Percentiles rank a stretch among this genome's conserved stretches.
phyloP scores from a whole-genome alignment of 1,140 invertebrate species.

The Cecropterus lyciades region DNA sequence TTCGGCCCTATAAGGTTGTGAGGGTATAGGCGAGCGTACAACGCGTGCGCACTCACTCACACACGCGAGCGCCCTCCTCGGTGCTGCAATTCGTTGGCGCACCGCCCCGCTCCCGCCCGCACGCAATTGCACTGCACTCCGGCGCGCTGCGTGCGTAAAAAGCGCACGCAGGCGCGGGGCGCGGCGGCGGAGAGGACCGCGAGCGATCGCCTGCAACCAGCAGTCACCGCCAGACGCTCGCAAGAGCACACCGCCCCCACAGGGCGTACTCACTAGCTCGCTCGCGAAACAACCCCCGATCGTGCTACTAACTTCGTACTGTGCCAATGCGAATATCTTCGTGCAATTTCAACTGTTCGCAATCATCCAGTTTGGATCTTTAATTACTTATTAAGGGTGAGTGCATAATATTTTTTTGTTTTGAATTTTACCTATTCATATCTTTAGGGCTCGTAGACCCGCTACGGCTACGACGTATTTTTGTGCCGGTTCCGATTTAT shows the following conservation, averaged over 20 bases:
- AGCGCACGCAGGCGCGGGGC: slow-evolving; percentile 75
- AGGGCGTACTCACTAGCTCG: slow-evolving; percentile 51
- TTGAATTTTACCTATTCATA: slow-evolving; percentile 26
- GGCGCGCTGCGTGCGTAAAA: slow-evolving; percentile 78
- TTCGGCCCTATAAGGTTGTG: slow-evolving; percentile 29
- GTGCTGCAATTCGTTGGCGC: slow-evolving; percentile 80
- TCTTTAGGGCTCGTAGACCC: slow-evolving; percentile 44
- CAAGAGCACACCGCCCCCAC: slow-evolving; percentile 77
- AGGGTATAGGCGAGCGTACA: slow-evolving; percentile 34
- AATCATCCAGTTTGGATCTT: slow-evolving; percentile 58
- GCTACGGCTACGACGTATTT: slow-evolving; percentile 51
- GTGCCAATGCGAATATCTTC: slow-evolving; percentile 64
- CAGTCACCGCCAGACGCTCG: slow-evolving; percentile 76
- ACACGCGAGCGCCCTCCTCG: slow-evolving; percentile 65
- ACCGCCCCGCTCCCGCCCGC: slow-evolving; percentile 63
- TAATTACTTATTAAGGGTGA: slow-evolving; percentile 43
- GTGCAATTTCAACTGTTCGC: slow-evolving; percentile 43
- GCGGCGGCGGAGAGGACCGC: slow-evolving; percentile 60
- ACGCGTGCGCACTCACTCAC: slow-evolving; percentile 73
- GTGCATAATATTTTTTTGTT: slow-evolving; percentile 38
- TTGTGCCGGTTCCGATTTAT: slow-evolving; percentile 14
- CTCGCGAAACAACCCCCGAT: slow-evolving; percentile 66
- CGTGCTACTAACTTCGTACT: slow-evolving; percentile 65
- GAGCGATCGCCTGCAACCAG: slow-evolving; percentile 62
- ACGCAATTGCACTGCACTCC: slow-evolving; percentile 82